A percentile compares a stretch with the other conserved stretches of the same genome.
These are phyloP conservation scores for Nannobrachium achirus DNA, from an alignment of 2,113 vertebrate species.

Conservation along the genomic window DNA sequence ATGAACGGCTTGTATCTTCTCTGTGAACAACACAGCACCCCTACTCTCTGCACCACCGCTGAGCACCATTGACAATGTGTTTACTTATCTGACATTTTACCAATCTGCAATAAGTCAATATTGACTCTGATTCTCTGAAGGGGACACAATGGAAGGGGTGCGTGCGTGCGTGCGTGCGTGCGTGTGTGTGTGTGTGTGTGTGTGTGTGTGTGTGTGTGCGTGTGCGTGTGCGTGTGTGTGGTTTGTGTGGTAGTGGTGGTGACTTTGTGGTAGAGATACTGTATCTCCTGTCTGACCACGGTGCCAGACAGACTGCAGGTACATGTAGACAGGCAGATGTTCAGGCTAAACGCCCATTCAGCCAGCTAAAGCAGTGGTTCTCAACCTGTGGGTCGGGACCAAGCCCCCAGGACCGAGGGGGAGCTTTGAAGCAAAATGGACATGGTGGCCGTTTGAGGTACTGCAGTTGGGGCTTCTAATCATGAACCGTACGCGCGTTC, in stretches of 20 bases:
- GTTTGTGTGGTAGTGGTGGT: background rate
- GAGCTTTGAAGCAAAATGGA: too few relatives aligned
- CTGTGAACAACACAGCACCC: constrained; percentile 18
- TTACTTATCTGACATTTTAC: constrained; percentile 22
- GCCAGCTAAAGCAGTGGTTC: too few relatives aligned
- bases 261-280: background rate
- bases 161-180: background rate
- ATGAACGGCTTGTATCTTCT: constrained; percentile 21
- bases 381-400: too few relatives aligned
- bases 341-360: constrained; percentile 33
- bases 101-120: constrained; percentile 33
- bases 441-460: too few relatives aligned
- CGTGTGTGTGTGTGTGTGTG: too few relatives aligned
- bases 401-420: too few relatives aligned
- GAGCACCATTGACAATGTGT: background rate
- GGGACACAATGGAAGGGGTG: background rate
- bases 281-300: constrained; percentile 15
- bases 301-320: constrained; percentile 6
- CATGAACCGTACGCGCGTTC: too few relatives aligned
- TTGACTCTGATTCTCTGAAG: constrained; percentile 6
- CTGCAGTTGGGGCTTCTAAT: too few relatives aligned
- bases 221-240: too few relatives aligned
- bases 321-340: constrained; percentile 29
- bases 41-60: background rate
- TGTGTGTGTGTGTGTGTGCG: too few relatives aligned